Percentiles rank a stretch among this genome's conserved stretches.
Evolutionary conservation across 1,140 invertebrate genomes (phyloP).

Genomic region (Lutraria rhynchaena): DNA sequence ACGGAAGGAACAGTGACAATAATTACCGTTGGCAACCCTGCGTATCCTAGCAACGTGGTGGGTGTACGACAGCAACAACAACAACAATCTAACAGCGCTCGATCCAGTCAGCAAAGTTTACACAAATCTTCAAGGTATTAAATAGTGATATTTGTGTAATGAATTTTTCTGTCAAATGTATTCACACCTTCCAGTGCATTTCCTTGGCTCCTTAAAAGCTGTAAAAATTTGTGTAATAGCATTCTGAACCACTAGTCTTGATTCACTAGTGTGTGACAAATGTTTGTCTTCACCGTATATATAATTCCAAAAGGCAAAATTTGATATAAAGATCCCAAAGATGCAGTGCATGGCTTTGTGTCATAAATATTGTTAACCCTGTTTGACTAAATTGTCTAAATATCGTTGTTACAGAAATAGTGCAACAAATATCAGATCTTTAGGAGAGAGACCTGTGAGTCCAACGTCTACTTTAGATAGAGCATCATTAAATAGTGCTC

Average conservation of each 20-base stretch:
- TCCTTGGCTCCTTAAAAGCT: too few relatives aligned
- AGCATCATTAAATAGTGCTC: slow-evolving; percentile 63
- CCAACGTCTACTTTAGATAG: slow-evolving; percentile 68
- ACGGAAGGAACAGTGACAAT: slow-evolving; percentile 80
- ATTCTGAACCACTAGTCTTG: too few relatives aligned
- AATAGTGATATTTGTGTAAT: not conserved
- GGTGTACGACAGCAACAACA: slow-evolving; percentile 64
- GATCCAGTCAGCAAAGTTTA: slow-evolving; percentile 74
- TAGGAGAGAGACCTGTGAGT: slow-evolving; percentile 68
- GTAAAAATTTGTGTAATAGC: too few relatives aligned
- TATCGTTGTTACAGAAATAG: slow-evolving; percentile 41
- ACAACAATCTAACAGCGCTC: slow-evolving; percentile 58
- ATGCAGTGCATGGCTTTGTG: too few relatives aligned
- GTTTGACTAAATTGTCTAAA: too few relatives aligned
- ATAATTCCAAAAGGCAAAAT: too few relatives aligned
- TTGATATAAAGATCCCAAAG: too few relatives aligned
- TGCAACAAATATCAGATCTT: slow-evolving; percentile 60
- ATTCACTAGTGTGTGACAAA: too few relatives aligned
- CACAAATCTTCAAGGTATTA: slow-evolving; percentile 59
- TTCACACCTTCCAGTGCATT: too few relatives aligned
- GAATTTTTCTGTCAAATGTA: not conserved
- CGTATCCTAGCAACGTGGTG: slow-evolving; percentile 72
- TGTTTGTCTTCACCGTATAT: too few relatives aligned
- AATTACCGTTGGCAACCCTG: slow-evolving; percentile 79
- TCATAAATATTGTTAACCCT: too few relatives aligned